These are phyloP conservation scores for Tipula unca DNA, from an alignment of 2,888 invertebrate species.

Conservation along the genomic window DNA sequence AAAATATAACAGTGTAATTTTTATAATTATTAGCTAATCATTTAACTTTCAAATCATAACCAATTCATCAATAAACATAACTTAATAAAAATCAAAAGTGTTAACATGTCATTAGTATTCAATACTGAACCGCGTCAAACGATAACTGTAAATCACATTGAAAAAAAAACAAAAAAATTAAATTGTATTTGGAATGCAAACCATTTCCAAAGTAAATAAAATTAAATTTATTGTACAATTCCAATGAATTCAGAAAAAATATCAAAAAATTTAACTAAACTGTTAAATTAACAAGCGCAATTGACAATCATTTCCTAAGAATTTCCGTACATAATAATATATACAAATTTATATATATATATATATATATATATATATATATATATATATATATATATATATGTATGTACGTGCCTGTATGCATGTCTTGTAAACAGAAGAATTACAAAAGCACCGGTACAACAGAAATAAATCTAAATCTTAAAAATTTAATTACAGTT, in stretches of 20 bases:
- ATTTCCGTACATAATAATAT: not conserved
- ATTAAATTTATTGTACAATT: not conserved
- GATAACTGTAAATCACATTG: not conserved
- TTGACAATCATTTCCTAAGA: not conserved
- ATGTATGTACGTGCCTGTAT: too few species aligned
- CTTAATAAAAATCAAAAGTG: too few species aligned
- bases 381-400: too few species aligned
- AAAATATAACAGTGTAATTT: too few species aligned
- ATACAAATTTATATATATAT: too few species aligned
- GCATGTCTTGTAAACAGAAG: too few species aligned
- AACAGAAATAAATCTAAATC: not conserved
- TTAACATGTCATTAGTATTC: too few species aligned
- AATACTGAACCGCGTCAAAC: not conserved
- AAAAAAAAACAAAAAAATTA: not conserved
- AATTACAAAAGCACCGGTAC: not conserved
- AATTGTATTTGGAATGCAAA: not conserved
- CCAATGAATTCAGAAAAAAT: not conserved
- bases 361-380: too few species aligned
- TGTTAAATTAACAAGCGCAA: not conserved
- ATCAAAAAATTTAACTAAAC: not conserved
- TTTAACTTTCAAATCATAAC: too few species aligned
- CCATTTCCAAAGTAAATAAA: not conserved
- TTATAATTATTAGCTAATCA: too few species aligned
- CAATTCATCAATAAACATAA: too few species aligned
- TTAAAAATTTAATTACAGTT: not conserved